Percentiles rank a stretch among this genome's conserved stretches.
These are phyloP conservation scores for Limenitis arthemis DNA, from an alignment of 2,888 invertebrate genomes.

Conservation along the genomic window DNA sequence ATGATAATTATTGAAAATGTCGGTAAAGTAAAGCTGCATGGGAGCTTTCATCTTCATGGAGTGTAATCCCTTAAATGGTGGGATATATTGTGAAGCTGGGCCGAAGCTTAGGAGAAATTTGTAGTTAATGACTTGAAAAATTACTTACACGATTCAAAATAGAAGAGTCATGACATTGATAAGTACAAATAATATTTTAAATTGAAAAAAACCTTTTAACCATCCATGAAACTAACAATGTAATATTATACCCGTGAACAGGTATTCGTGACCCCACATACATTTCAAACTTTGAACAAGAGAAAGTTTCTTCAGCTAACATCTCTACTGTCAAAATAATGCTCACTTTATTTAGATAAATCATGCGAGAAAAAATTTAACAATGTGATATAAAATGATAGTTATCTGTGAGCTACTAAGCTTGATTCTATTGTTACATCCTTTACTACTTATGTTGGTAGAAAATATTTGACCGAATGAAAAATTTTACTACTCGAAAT, in stretches of 20 bases:
- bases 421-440: not conserved
- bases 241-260: constrained; percentile 19
- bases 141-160: not conserved
- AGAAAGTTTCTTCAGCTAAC: constrained; percentile 20
- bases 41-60: too few species aligned
- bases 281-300: constrained; percentile 10
- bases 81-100: too few species aligned
- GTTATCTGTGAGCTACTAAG: not conserved
- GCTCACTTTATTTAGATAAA: constrained; percentile 4
- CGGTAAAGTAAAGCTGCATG: too few species aligned
- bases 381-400: not conserved
- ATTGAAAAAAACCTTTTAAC: not conserved
- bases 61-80: too few species aligned
- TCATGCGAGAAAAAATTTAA: not conserved
- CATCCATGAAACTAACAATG: constrained; percentile 8
- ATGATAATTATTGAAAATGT: too few species aligned
- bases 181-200: not conserved
- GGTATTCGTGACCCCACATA: constrained; percentile 6
- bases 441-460: not conserved
- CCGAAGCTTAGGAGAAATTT: too few species aligned
- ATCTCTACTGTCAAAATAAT: constrained; percentile 10
- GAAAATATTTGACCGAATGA: too few species aligned
- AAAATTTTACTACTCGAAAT: too few species aligned
- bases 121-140: too few species aligned
- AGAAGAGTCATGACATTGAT: not conserved